Evolutionary conservation across 1,140 invertebrate genomes (phyloP).

Genomic region (Ditylenchus dipsaci): DNA sequence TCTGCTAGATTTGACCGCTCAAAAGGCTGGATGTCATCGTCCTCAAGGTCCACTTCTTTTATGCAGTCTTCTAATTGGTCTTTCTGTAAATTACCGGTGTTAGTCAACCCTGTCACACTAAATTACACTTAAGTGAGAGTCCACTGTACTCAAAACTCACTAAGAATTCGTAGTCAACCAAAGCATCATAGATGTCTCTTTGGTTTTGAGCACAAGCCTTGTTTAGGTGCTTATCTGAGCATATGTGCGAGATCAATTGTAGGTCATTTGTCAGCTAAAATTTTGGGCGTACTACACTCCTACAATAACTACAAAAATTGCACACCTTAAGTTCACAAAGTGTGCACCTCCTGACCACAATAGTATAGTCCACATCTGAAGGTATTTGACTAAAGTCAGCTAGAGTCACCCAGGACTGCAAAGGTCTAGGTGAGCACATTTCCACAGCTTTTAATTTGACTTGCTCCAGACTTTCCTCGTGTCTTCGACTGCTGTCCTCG

Average conservation of each 20-base stretch:
- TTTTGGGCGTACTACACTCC: too few species aligned
- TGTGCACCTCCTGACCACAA: neutral
- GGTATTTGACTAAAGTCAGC: constrained; percentile 20
- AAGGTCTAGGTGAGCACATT: constrained; percentile 9
- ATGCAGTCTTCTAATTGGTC: too few species aligned
- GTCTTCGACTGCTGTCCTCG: constrained; percentile 18
- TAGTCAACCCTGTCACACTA: too few species aligned
- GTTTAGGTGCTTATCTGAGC: constrained; percentile 8
- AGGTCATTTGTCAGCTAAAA: constrained; percentile 5
- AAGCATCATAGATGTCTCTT: too few species aligned
- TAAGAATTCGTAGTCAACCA: constrained; percentile 14
- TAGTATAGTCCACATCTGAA: constrained; percentile 4
- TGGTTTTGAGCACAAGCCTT: neutral
- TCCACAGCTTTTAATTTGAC: constrained; percentile 21
- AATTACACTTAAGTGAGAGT: too few species aligned
- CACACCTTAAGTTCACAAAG: neutral
- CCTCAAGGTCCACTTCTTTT: too few species aligned
- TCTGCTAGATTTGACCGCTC: neutral
- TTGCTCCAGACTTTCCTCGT: constrained; percentile 21
- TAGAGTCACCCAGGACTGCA: constrained; percentile 12
- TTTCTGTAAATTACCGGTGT: too few species aligned
- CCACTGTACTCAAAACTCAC: constrained; percentile 5
- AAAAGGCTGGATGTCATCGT: too few species aligned
- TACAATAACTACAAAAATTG: too few species aligned
- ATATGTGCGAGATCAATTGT: constrained; percentile 9